Evolutionary conservation across 2,797 vertebrate species (phyloP), one percentile per base, ranked within the genome.

Genomic region (Leptatherina wallacei): DNA sequence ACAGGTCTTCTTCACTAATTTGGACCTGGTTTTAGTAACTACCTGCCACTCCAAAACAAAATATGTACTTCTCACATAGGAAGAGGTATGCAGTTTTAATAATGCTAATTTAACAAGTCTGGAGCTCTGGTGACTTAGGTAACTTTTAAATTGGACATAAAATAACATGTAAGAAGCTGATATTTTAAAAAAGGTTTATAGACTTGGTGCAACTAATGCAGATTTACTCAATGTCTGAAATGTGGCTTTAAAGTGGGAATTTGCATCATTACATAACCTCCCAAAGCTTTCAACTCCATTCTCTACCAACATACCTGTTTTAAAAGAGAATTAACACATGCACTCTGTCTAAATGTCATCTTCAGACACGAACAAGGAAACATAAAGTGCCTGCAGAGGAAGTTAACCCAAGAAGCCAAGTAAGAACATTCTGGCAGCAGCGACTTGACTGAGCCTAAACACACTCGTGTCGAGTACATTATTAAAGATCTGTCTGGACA

Each of bases 111-210:
- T 36, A 33, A 59, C 18, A 78, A 67, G 65, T 9, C 40, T 40
- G 51, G 2, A 67, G 35, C 52, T 54, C 18, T 61, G 33, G 59
- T 42, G 62, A 68, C 30, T 76, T 4, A 73, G 36, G 36, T 71
- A 68, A 59, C 47, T 80, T 82, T 85, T 83, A 72, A 55, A 80
- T 82, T 44, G 60, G 42, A 47, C 32, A 71, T 58, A 66, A 83
- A 64, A n/a, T 61, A 61, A 54, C 82, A 69, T 61, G 33, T 30
- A 69, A 78, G 55, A 72, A 68, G 40, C 24, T 80, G 77, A 84
- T 76, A 85, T 88, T 86, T 86, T 44, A 75, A 63, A 27, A 67
- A 81, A 71, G 20, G 44, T 57, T 70, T 38, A 56, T 49, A 55
- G 74, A 82, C 67, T 40, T 65, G 57, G 10, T 52, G 24, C 40